Evolutionary conservation across 2,797 vertebrate species (phyloP).

Genomic region (Aulostomus chinensis): DNA sequence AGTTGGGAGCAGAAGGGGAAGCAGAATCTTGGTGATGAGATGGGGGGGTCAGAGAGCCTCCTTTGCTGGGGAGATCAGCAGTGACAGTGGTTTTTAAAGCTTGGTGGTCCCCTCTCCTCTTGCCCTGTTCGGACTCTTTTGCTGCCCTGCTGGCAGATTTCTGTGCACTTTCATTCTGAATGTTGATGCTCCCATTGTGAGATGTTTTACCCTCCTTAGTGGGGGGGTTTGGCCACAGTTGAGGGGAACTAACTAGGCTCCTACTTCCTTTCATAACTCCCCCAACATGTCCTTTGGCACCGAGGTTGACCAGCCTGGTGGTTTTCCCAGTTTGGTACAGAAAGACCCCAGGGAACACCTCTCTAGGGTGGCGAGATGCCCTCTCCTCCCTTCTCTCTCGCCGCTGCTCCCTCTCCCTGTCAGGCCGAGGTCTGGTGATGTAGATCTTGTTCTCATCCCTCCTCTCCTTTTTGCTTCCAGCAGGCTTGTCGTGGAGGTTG

Average conservation of each 20-base stretch:
- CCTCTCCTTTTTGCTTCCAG: slow-evolving; percentile 70
- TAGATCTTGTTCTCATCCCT: slow-evolving; percentile 88
- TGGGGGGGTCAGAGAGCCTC: slow-evolving; percentile 5
- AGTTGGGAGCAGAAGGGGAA: slow-evolving; percentile 54
- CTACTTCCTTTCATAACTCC: slow-evolving; percentile 46
- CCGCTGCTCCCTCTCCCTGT: slow-evolving; percentile 70
- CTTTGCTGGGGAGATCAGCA: slow-evolving; percentile 31
- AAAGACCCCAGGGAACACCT: slow-evolving; percentile 87
- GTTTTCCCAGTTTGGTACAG: slow-evolving; percentile 84
- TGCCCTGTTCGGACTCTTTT: slow-evolving; percentile 47
- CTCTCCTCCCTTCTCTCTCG: slow-evolving; percentile 69
- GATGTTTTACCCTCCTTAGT: slow-evolving; percentile 64
- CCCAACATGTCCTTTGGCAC: slow-evolving; percentile 61
- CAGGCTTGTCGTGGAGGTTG: slow-evolving; percentile 26
- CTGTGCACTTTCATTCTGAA: slow-evolving; percentile 47
- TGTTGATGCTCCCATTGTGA: slow-evolving; percentile 68
- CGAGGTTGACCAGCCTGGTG: slow-evolving; percentile 77
- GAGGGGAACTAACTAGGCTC: slow-evolving; percentile 64
- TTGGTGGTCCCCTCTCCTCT: slow-evolving; percentile 33
- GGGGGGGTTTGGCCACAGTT: slow-evolving; percentile 70
- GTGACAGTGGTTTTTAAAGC: slow-evolving; percentile 29
- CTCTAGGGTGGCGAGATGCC: slow-evolving; percentile 74
- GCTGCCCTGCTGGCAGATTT: slow-evolving; percentile 52
- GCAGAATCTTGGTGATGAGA: slow-evolving; percentile 24
- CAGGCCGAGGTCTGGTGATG: slow-evolving; percentile 84